Base-by-base conservation (phyloP, 2,113 vertebrate genomes). In the Oenanthe oenanthe region DNA sequence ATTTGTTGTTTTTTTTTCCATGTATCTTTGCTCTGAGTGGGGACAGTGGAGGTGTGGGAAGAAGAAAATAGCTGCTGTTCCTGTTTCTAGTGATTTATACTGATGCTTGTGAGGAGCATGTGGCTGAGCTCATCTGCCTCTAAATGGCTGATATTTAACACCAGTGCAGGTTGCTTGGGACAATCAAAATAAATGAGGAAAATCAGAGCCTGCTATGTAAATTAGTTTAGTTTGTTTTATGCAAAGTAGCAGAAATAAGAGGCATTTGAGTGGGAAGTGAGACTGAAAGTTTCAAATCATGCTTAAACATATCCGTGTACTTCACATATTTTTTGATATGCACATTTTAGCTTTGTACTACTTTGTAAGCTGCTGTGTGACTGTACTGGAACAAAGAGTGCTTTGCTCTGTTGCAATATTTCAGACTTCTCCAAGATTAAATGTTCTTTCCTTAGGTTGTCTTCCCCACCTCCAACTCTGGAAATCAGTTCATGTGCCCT, bases 1-100 rank as follows among this genome's bases (percentile, higher is more conserved):
- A 2, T 38, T 82, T 40, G 10, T 4, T 34, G 9, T 7, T 3
- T n/a, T 31, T 12, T n/a, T n/a, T 8, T 1, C 2, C 7, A 22
- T 6, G 3, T 42, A 13, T 45, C 51, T 62, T 85, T 42, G 25
- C 28, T 54, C 45, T 13, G 26, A 63, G 19, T 62, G 5, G 22
- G 42, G 51, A 22, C 4, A 45, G 54, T 16, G 7, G 31, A 76
- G 18, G 21, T 26, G 11, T 83, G 13, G 36, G 61, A 86, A 51
- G 63, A 76, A 72, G 58, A 51, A 79, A 86, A 43, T 16, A 43
- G 40, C 34, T 85, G 65, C 9, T 42, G 25, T 36, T 56, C 31
- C 67, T 80, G 20, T 76, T 94, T 60, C 10, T 89, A 26, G 16
- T 86, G 43, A 31, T 68, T 56, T 88, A 51, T 13, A 18, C 18